phyloP scores from a whole-genome alignment of 2,888 invertebrate genomes.

The Bellardia pandia region DNA sequence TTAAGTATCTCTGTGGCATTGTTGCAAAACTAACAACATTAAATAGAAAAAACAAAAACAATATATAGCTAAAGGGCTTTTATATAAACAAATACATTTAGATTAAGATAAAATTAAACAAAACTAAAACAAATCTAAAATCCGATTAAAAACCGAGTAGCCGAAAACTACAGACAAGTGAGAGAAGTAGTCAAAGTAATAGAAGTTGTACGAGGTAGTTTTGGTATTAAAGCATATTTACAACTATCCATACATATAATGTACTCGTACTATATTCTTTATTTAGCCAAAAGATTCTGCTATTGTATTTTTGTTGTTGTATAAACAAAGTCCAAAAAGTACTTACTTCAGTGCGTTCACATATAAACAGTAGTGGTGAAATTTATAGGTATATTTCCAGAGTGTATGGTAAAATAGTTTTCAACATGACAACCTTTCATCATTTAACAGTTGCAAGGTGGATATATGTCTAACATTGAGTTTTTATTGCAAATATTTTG shows the following conservation, averaged over 20 bases:
- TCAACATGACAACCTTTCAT: too few species aligned
- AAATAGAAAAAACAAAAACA: constrained; percentile 23
- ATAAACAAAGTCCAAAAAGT: constrained; percentile 45
- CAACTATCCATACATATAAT: neutral
- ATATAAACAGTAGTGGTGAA: constrained; percentile 27
- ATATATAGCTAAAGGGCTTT: constrained; percentile 43
- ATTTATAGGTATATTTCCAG: neutral
- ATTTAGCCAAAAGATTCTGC: constrained; percentile 23
- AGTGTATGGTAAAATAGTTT: neutral
- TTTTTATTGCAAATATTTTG: too few species aligned
- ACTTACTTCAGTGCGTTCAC: constrained; percentile 8
- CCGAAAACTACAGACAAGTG: neutral
- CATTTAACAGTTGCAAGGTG: too few species aligned
- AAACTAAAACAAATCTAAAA: constrained; percentile 66
- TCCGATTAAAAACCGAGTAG: constrained; percentile 65
- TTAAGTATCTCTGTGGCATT: constrained; percentile 25
- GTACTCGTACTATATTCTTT: neutral
- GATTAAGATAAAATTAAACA: constrained; percentile 69
- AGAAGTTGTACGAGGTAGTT: neutral
- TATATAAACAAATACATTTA: constrained; percentile 63
- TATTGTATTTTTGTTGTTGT: constrained; percentile 27
- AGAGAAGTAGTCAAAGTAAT: constrained; percentile 13
- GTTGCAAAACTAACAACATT: constrained; percentile 20
- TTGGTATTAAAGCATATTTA: too few species aligned
- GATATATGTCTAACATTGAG: too few species aligned